Evolutionary conservation across 1,140 invertebrate genomes (phyloP), one percentile per base, ranked within the genome.

Genomic region (Anadara kagoshimensis): DNA sequence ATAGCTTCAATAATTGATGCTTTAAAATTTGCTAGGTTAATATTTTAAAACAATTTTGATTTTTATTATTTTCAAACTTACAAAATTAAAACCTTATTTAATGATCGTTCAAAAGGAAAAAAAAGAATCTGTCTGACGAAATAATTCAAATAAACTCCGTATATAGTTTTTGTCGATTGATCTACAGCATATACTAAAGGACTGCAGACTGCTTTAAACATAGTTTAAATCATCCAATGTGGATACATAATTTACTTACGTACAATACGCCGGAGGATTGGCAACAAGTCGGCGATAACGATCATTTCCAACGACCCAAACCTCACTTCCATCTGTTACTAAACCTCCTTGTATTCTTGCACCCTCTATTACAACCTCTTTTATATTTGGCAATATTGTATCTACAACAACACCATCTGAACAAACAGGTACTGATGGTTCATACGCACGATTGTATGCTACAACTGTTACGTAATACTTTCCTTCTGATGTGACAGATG

Each of bases 341-440:
- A 81, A 44, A 7, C 79, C 79, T 14, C 70, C 73, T 20, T 49
- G 69, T 10, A 75, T 69, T 29, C 47, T 36, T 0, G 73, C 73
- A 36, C 67, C 69, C 11, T 66, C 64, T n/a, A 82, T 45, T 20
- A n/a, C 47, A 49, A 82, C 67, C 29, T 78, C 64, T 16, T 36
- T 24, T 3, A 82, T 49, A 20, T 29, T 41, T 26, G 81, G 75
- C 5, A 59, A 43, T 41, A 59, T 47, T 26, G 44, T 70, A 54
- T 81, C 79, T 18, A 81, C 62, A 7, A 44, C 65, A 16, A 83
- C 71, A 26, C 81, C 81, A 56, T 83, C 81, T 8, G 81, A 83
- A 68, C 81, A 83, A 7, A 82, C 81, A 7, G 81, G 76, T 8
- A 41, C 45, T 16, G 76, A 79, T 22, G 75, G 66, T 47, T 79